Conservation (phyloP, 1,140 invertebrate genomes). For the Hypothenemus hampei region DNA sequence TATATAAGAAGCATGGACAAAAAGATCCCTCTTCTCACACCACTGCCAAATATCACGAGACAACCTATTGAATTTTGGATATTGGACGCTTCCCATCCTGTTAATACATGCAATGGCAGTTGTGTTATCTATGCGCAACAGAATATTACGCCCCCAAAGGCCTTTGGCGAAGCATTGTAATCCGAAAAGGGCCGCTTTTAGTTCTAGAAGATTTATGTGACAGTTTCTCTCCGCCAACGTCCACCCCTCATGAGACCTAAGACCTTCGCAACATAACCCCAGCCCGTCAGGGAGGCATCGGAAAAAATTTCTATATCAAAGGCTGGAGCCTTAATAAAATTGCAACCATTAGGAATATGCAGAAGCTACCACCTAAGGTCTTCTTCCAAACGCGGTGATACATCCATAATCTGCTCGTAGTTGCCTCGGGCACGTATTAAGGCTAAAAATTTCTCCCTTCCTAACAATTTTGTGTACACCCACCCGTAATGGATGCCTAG, state of each 20-base stretch:
- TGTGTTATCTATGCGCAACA: conserved; percentile 33
- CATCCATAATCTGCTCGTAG: neutral
- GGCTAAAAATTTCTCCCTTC: conserved; percentile 23
- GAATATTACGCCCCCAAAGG: conserved; percentile 26
- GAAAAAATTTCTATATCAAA: conserved; percentile 4
- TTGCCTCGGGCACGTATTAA: neutral
- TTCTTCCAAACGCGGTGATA: neutral
- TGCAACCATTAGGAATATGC: neutral
- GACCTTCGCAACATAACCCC: neutral
- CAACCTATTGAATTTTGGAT: conserved; percentile 22
- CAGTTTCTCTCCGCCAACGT: neutral
- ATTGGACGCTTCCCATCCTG: conserved; percentile 33
- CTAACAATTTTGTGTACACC: conserved; percentile 27
- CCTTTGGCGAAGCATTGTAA: conserved; percentile 3
- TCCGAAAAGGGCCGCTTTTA: conserved; percentile 2
- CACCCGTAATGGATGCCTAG: conserved; percentile 21
- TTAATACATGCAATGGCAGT: conserved; percentile 34
- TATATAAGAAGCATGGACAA: conserved; percentile 34
- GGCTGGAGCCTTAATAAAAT: neutral
- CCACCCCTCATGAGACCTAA: neutral
- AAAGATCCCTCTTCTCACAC: conserved; percentile 30
- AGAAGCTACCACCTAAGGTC: conserved; percentile 14
- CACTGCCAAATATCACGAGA: conserved; percentile 30
- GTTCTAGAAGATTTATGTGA: conserved; percentile 10
- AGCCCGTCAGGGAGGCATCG: conserved; percentile 2